Percentiles rank a stretch among this genome's conserved stretches.
Evolutionary conservation across 2,797 vertebrate genomes (phyloP).

Genomic region (Muraenolepis orangiensis): DNA sequence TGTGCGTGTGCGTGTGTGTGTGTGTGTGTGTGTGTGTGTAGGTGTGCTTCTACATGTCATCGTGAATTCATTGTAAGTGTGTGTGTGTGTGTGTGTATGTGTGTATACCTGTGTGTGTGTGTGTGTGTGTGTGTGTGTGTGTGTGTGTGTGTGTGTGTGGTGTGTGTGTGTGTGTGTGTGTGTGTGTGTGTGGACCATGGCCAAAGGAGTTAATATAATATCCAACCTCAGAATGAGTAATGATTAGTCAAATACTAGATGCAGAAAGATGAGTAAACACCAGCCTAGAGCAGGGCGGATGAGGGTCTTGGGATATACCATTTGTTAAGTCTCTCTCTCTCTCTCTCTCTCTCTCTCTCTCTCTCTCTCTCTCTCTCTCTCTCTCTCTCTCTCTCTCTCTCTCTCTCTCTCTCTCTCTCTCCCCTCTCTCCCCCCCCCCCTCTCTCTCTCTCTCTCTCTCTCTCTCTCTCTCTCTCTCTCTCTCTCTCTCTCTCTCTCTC

Average conservation of each 20-base stretch:
- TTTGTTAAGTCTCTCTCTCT: constrained; percentile 9
- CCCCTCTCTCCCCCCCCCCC: constrained; percentile 17
- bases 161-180: too few species aligned
- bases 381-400: constrained; percentile 28
- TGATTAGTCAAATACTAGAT: neutral
- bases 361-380: constrained; percentile 20
- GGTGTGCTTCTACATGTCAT: constrained; percentile 1
- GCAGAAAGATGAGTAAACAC: constrained; percentile 24
- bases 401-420: constrained; percentile 15
- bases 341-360: constrained; percentile 14
- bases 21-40: constrained; percentile 9
- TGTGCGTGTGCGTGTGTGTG: constrained; percentile 4
- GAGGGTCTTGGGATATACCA: constrained; percentile 25
- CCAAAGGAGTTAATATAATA: neutral
- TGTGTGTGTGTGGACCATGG: too few species aligned
- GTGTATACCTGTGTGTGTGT: too few species aligned
- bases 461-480: constrained; percentile 15
- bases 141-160: too few species aligned
- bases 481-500: constrained; percentile 26
- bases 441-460: constrained; percentile 30
- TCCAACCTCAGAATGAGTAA: constrained; percentile 1
- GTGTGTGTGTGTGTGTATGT: too few species aligned
- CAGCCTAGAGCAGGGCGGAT: constrained; percentile 21
- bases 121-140: too few species aligned
- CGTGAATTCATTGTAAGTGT: neutral